Conservation (phyloP, 2,888 invertebrate species). For the Clitarchus hookeri region DNA sequence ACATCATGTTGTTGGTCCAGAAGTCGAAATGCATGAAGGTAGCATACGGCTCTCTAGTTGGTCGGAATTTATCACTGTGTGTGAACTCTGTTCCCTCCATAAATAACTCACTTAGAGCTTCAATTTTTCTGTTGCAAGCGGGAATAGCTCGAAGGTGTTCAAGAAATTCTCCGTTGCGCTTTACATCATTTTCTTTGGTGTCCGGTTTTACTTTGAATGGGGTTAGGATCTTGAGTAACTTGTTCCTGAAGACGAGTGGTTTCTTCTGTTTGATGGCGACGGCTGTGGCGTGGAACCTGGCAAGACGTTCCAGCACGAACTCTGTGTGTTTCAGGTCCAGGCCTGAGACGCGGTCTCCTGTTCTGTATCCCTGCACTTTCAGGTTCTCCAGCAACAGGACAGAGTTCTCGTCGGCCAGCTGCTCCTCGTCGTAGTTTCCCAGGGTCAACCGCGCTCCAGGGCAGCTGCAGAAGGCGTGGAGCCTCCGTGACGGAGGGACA, state of each 20-base stretch:
- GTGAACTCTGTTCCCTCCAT: not conserved
- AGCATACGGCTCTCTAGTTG: conserved; percentile 55
- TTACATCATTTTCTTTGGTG: conserved; percentile 45
- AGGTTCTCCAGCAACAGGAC: conserved; percentile 64
- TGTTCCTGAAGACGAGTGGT: conserved; percentile 55
- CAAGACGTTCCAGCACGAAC: conserved; percentile 58
- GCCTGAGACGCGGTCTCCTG: conserved; percentile 58
- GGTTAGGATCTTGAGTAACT: conserved; percentile 46
- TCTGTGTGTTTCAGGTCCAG: conserved; percentile 58
- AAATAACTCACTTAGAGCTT: not conserved
- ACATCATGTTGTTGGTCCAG: conserved; percentile 66
- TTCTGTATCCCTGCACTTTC: conserved; percentile 57
- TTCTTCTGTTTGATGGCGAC: conserved; percentile 59
- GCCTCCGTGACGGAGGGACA: conserved; percentile 53
- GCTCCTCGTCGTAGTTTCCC: conserved; percentile 44
- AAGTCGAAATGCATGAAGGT: conserved; percentile 62
- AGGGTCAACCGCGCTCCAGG: conserved; percentile 59
- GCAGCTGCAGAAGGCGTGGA: conserved; percentile 59
- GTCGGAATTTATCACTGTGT: not conserved
- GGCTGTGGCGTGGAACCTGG: conserved; percentile 63
- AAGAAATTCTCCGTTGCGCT: not conserved
- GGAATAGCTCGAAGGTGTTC: not conserved
- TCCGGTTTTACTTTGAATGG: conserved; percentile 34
- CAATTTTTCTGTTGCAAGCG: not conserved
- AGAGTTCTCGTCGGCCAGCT: conserved; percentile 55